Evolutionary conservation across 2,113 vertebrate species (phyloP), one percentile per base, ranked within the genome.

Genomic region (Oreochromis spilurus): DNA sequence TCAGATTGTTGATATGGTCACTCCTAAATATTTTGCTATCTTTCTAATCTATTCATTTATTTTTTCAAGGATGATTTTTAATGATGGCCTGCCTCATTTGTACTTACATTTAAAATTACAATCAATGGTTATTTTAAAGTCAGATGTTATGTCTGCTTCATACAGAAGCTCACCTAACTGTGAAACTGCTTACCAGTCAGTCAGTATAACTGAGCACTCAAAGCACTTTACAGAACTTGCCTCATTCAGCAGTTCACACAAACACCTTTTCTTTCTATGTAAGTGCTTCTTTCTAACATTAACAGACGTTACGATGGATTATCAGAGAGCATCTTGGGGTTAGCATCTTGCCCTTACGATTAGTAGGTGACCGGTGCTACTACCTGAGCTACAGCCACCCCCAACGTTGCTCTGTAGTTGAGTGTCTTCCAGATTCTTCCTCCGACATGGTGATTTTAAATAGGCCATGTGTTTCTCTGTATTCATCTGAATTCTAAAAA

Each of bases 261-360:
- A 38, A 9, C 36, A 38, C 8, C 3, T 36, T 38, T 36, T 9
- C 9, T 38, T 38, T 9, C 36, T 38, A 38, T 38, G 36, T 3
- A 38, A 38, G 36, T 38, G 9, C 36, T 38, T 38, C 9, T 38
- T 38, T 38, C 36, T 38, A 9, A 38, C 36, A 38, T 38, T 38
- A 9, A 36, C 31, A 36, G 17, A n/a, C 0, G 1, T n/a, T 2
- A 38, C 19, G 13, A 0, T 21, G 17, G 31, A 3, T 2, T n/a
- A 65, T 60, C 7, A 17, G 57, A 31, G 29, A 29, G 43, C 43
- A 14, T 13, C 43, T 60, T 34, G 57, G 57, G 29, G 57, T 60
- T 34, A 34, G 58, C 4, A 4, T 34, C 1, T 62, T 34, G 60
- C 17, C 17, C 17, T 65, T 36, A 5, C 7, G 31, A 36, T n/a